phyloP scores from a whole-genome alignment of 2,888 invertebrate species.

The Trachelus iudaicus region DNA sequence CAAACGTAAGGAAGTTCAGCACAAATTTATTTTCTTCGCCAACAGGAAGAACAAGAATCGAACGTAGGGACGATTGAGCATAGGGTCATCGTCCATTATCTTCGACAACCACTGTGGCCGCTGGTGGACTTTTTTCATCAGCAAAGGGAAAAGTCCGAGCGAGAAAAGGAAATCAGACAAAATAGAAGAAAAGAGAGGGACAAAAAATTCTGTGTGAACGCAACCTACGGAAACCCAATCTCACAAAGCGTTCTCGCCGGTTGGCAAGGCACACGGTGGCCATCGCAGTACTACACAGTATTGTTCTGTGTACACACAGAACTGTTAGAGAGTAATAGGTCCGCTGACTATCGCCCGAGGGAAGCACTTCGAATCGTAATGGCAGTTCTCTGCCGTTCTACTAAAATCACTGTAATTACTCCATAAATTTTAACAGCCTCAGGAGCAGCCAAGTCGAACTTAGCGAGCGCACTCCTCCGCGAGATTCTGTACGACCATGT shows the following conservation, averaged over 20 bases:
- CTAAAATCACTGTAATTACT: conserved; percentile 19
- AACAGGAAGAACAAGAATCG: not conserved
- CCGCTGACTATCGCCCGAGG: not conserved
- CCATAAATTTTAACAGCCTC: conserved; percentile 18
- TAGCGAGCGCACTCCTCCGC: not conserved
- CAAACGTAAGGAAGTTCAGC: not conserved
- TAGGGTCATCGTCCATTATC: not conserved
- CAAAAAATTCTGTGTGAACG: not conserved
- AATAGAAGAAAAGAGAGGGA: not conserved
- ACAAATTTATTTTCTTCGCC: not conserved
- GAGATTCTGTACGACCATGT: too few relatives aligned
- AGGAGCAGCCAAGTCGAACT: not conserved
- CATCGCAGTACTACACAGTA: not conserved
- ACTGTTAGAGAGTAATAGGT: conserved; percentile 3
- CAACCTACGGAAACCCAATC: not conserved
- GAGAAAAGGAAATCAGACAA: not conserved
- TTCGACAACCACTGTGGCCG: not conserved
- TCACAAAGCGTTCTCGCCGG: not conserved
- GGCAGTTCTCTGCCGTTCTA: conserved; percentile 10
- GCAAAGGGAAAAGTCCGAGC: not conserved
- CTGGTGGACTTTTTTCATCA: not conserved
- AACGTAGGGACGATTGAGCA: not conserved
- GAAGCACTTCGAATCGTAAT: conserved; percentile 7
- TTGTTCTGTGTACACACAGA: conserved; percentile 3
- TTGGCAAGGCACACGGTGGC: not conserved